Base-by-base conservation (phyloP, 2,888 invertebrate genomes). In the Caenorhabditis auriculariae region DNA sequence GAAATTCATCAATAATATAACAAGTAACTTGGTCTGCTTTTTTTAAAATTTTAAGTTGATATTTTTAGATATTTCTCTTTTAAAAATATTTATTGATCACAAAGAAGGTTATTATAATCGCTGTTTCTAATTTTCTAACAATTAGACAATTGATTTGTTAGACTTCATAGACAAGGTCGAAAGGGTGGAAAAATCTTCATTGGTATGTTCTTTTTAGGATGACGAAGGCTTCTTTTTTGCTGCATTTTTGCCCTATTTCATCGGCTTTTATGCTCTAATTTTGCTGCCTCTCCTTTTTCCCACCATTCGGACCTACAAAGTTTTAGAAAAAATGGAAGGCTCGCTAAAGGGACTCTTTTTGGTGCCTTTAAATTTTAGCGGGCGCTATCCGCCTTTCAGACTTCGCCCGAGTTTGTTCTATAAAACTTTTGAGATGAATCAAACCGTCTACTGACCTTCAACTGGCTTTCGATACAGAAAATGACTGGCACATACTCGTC, bases 401-500 rank as follows among this genome's bases (percentile, higher is more conserved):
- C 28, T 47, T n/a, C n/a, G n/a, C n/a, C n/a, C n/a, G n/a, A n/a
- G n/a, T n/a, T n/a, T n/a, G n/a, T n/a, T n/a, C n/a, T n/a, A n/a
- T n/a, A n/a, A n/a, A n/a, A n/a, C n/a, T n/a, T n/a, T n/a, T n/a
- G n/a, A n/a, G n/a, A n/a, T n/a, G n/a, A n/a, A n/a, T n/a, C n/a
- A n/a, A n/a, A n/a, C 7, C 19, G 7, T 17, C n/a, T 17, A 48
- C 23, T 2, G 15, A 55, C 63, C 54, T 58, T 62, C n/a, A 65
- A 54, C 26, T 70, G 54, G 3, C 29, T 26, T 45, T 76, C 76
- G 39, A 77, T 56, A 32, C 77, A 77, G 29, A 66, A 58, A 35
- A 77, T 63, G 38, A 63, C 58, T 28, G 74, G 75, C 7, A 75
- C 55, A 19, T 62, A 51, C 17, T 61, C 62, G 27, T 60, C 61